Evolutionary conservation across 2,888 invertebrate genomes (phyloP).

Genomic region (Lepidochrysops patricia): DNA sequence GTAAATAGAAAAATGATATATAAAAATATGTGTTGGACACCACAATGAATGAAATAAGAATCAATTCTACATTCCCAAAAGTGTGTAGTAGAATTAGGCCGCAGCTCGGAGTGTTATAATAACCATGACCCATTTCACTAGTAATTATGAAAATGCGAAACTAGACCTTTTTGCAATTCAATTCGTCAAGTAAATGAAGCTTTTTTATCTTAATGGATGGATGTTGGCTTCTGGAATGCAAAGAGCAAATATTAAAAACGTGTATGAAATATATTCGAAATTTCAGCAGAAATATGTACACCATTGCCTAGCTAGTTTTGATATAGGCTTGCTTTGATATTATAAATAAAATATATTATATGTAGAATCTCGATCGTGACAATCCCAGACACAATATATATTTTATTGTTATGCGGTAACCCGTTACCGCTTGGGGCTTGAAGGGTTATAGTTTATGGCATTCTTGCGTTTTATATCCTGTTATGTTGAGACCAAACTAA

Average conservation of each 20-base stretch:
- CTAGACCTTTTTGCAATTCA: conserved; percentile 27
- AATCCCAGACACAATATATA: too few relatives aligned
- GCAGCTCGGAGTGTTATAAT: conserved; percentile 20
- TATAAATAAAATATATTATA: too few relatives aligned
- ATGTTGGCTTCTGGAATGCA: conserved; percentile 4
- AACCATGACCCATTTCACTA: conserved; percentile 29
- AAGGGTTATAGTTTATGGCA: too few relatives aligned
- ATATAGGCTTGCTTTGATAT: too few relatives aligned
- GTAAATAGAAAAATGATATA: too few relatives aligned
- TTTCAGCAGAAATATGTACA: neutral
- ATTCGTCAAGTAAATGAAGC: conserved; percentile 20
- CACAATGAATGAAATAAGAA: neutral
- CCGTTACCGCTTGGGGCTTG: too few relatives aligned
- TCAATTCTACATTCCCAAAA: conserved; percentile 3
- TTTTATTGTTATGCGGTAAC: too few relatives aligned
- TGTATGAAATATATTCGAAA: neutral
- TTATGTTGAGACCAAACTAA: too few relatives aligned
- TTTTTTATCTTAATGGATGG: conserved; percentile 14
- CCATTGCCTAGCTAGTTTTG: neutral
- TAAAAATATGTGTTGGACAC: neutral
- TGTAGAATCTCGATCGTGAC: too few relatives aligned
- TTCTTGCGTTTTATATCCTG: too few relatives aligned
- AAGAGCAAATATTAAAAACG: conserved; percentile 9
- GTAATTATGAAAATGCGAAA: conserved; percentile 31
- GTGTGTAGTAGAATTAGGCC: conserved; percentile 24